phyloP scores from a whole-genome alignment of 2,113 vertebrate species.

The Lophius piscatorius region DNA sequence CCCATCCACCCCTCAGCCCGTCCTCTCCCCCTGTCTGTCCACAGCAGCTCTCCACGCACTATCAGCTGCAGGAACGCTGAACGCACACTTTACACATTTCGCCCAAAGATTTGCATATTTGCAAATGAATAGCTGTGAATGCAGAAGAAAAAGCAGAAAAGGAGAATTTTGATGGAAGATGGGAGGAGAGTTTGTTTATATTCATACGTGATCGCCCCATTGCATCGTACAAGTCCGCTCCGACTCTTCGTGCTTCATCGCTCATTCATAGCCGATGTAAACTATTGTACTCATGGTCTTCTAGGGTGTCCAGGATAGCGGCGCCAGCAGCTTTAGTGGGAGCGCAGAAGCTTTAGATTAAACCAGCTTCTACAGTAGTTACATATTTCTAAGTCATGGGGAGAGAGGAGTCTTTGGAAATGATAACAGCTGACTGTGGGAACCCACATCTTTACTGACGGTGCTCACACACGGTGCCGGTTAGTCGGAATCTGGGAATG shows the following conservation, averaged over 20 bases:
- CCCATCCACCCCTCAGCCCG: constrained; percentile 33
- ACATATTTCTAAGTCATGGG: constrained; percentile 52
- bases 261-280: constrained; percentile 71
- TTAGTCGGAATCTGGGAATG: constrained; percentile 3
- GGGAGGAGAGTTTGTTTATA: constrained; percentile 40
- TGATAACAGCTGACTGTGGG: constrained; percentile 41
- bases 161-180: constrained; percentile 23
- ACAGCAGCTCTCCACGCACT: constrained; percentile 70
- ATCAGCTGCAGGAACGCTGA: constrained; percentile 67
- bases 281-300: constrained; percentile 64
- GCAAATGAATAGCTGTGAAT: constrained; percentile 76
- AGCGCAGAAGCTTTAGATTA: constrained; percentile 62
- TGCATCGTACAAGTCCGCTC: constrained; percentile 52
- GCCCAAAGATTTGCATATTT: constrained; percentile 81
- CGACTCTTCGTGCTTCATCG: constrained; percentile 49
- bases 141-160: constrained; percentile 52
- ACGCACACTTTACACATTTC: constrained; percentile 74
- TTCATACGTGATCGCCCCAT: constrained; percentile 21
- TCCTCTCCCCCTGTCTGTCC: constrained; percentile 58
- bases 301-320: constrained; percentile 53
- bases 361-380: constrained; percentile 44
- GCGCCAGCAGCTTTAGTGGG: constrained; percentile 56
- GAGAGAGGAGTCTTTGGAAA: constrained; percentile 38
- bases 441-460: constrained; percentile 1
- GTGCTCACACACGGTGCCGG: constrained; percentile 20